These are phyloP conservation scores for Sinopyrophorus schimmeli DNA, from an alignment of 2,888 invertebrate genomes.

Conservation along the genomic window DNA sequence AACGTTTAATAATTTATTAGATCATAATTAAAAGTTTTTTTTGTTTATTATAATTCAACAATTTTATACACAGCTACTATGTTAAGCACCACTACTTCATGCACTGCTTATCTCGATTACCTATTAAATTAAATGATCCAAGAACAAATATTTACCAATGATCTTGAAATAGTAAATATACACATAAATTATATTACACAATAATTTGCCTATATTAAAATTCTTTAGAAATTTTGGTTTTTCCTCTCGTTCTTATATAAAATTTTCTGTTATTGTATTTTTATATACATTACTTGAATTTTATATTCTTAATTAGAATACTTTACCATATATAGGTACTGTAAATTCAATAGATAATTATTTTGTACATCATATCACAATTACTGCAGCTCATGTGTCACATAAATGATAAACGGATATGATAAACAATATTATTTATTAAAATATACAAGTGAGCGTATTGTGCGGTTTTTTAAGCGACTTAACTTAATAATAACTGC, in stretches of 20 bases:
- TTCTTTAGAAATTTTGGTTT: slow-evolving; percentile 13
- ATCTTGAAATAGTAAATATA: slow-evolving; percentile 34
- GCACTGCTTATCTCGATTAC: slow-evolving; percentile 32
- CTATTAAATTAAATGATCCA: slow-evolving; percentile 35
- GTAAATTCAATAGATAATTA: neutral
- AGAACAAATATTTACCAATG: slow-evolving; percentile 35
- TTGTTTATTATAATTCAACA: no score
- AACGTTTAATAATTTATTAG: no score
- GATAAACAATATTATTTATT: no score
- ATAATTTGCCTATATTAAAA: no score
- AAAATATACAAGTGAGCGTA: no score
- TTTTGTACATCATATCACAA: neutral
- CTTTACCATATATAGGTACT: slow-evolving; percentile 1
- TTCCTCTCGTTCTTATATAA: slow-evolving; percentile 5
- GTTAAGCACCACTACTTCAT: slow-evolving; percentile 18
- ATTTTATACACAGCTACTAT: no score
- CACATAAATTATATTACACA: slow-evolving; percentile 19
- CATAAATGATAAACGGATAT: no score
- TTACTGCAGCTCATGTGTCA: neutral
- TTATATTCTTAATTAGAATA: neutral
- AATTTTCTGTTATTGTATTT: neutral
- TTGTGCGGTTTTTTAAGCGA: no score
- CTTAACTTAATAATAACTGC: no score
- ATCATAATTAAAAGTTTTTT: no score
- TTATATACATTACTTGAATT: neutral